Conservation (phyloP, 2,797 vertebrate genomes). For the Melanotaenia boesemani region DNA sequence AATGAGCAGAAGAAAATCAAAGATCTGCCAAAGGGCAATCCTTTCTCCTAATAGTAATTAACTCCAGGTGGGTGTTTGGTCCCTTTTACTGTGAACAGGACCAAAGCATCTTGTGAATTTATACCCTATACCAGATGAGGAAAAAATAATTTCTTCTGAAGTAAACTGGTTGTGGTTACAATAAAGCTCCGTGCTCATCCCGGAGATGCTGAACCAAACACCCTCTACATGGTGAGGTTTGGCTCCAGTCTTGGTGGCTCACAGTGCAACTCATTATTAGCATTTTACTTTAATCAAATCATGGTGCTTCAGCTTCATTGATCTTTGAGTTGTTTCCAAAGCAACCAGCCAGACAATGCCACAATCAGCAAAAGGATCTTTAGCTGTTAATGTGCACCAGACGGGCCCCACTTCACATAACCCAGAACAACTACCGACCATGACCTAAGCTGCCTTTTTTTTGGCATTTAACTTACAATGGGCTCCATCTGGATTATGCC, state of each 20-base stretch:
- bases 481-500: not conserved
- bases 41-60: conserved; percentile 5
- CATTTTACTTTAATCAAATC: conserved; percentile 31
- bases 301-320: conserved; percentile 28
- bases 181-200: not conserved
- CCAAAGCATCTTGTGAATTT: not conserved
- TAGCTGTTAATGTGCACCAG: not conserved
- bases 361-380: conserved; percentile 14
- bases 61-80: not conserved
- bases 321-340: conserved; percentile 31
- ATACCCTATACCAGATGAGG: not conserved
- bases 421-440: not conserved
- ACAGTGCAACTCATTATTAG: conserved; percentile 14
- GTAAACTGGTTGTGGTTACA: not conserved
- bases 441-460: not conserved
- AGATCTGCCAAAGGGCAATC: conserved; percentile 9
- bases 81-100: not conserved
- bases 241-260: conserved; percentile 9
- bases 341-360: conserved; percentile 14
- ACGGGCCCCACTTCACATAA: conserved; percentile 1
- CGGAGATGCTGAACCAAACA: not conserved
- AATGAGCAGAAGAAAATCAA: conserved; percentile 35
- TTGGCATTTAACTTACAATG: not conserved
- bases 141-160: not conserved
- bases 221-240: not conserved